phyloP scores from a whole-genome alignment of 2,888 invertebrate species.

The Synanthedon andrenaeformis region DNA sequence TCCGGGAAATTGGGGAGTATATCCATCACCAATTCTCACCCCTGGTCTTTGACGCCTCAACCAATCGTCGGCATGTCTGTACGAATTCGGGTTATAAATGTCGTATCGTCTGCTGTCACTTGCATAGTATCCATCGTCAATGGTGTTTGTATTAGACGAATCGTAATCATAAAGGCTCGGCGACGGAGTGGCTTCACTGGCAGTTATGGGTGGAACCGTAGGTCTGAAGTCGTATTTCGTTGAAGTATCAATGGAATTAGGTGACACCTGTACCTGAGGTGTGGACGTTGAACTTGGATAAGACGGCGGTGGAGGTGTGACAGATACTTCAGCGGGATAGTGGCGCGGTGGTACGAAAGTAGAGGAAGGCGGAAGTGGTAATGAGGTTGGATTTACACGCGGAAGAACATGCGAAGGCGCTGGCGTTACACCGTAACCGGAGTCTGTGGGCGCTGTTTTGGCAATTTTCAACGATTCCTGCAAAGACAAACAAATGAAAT shows the following conservation, averaged over 20 bases:
- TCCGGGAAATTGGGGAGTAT: conserved; percentile 69
- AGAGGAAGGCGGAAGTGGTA: conserved; percentile 25
- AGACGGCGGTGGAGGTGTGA: conserved; percentile 37
- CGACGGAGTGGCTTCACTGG: conserved; percentile 43
- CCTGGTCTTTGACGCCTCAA: conserved; percentile 28
- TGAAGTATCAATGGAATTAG: conserved; percentile 56
- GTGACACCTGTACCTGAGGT: conserved; percentile 54
- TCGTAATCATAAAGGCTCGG: conserved; percentile 50
- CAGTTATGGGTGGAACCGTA: conserved; percentile 52
- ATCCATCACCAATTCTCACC: conserved; percentile 67
- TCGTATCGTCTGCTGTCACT: conserved; percentile 51
- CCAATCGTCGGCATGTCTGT: conserved; percentile 56
- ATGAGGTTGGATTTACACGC: conserved; percentile 36
- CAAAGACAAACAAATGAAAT: conserved; percentile 13
- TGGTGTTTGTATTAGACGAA: conserved; percentile 47
- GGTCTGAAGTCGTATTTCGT: conserved; percentile 46
- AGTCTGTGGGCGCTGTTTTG: conserved; percentile 77
- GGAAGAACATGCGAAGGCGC: conserved; percentile 44
- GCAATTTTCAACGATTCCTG: conserved; percentile 79
- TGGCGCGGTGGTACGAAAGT: conserved; percentile 27
- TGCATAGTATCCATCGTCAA: conserved; percentile 44
- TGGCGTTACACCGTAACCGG: conserved; percentile 73
- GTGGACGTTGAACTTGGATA: conserved; percentile 39
- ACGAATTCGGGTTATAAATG: conserved; percentile 56
- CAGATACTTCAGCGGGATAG: conserved; percentile 39